These are phyloP conservation scores for Penaeus indicus DNA, from an alignment of 1,140 invertebrate species.

Conservation along the genomic window DNA sequence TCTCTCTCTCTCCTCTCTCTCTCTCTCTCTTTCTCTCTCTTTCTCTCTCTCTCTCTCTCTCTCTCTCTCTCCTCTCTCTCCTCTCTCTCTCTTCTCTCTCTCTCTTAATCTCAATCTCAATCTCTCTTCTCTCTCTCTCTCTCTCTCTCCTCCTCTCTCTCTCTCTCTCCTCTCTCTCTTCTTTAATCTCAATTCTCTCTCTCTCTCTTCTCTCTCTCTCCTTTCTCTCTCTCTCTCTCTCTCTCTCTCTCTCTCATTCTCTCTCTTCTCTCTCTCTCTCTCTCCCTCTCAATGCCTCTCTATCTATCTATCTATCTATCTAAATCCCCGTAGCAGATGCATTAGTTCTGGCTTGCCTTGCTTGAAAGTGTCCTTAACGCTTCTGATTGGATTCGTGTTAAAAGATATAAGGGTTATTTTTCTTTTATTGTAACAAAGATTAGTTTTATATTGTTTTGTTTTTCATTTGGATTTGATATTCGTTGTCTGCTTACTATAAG, in stretches of 20 bases:
- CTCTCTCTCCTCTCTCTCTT: conserved; percentile 10
- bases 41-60: neutral
- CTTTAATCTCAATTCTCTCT: neutral
- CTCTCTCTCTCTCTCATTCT: neutral
- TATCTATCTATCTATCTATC: neutral
- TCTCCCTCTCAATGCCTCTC: neutral
- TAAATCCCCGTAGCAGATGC: too few species aligned
- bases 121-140: conserved; percentile 26
- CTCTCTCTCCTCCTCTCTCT: neutral
- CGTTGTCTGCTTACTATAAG: too few species aligned
- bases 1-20: neutral
- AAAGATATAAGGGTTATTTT: too few species aligned
- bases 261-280: too few species aligned
- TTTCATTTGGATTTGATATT: too few species aligned
- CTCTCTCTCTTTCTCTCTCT: neutral
- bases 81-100: neutral
- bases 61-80: neutral
- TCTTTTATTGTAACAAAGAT: too few species aligned
- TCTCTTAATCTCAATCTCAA: too few species aligned
- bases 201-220: neutral
- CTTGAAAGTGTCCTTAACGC: too few species aligned
- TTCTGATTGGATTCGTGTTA: too few species aligned
- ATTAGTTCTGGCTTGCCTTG: too few species aligned
- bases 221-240: neutral
- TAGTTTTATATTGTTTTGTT: too few species aligned